A percentile compares a stretch with the other conserved stretches of the same genome.
Evolutionary conservation across 1,140 invertebrate species (phyloP).

Genomic region (Dendroctonus valens): DNA sequence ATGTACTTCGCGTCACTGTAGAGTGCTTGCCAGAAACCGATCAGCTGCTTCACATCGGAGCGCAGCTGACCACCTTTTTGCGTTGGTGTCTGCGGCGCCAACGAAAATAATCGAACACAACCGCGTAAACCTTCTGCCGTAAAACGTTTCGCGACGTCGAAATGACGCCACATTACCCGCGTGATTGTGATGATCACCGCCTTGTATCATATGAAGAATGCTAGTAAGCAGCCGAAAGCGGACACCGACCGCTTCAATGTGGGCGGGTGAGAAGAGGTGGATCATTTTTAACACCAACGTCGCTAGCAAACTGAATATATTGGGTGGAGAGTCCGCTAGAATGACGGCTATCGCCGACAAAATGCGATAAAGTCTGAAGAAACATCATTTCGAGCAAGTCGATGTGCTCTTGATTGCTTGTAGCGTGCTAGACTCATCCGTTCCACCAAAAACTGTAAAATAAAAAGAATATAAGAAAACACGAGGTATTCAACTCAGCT

Average conservation of each 20-base stretch:
- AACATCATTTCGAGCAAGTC: conserved; percentile 5
- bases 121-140: conserved; percentile 7
- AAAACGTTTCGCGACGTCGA: background rate
- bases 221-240: conserved; percentile 2
- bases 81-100: conserved; percentile 2
- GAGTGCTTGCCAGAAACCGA: conserved; percentile 4
- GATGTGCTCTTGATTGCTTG: conserved; percentile 3
- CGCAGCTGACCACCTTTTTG: background rate
- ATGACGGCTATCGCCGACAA: conserved; percentile 1
- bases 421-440: conserved; percentile 1
- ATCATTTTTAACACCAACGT: conserved; percentile 3
- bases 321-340: conserved; percentile 2
- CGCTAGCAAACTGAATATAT: conserved; percentile 1
- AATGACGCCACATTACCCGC: conserved; percentile 3
- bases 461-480: conserved; percentile 1
- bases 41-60: conserved; percentile 5
- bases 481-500: background rate
- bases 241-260: conserved; percentile 4
- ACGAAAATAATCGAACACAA: conserved; percentile 3
- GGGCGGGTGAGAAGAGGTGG: conserved; percentile 3
- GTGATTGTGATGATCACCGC: background rate
- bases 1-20: conserved; percentile 4
- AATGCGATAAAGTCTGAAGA: conserved; percentile 5
- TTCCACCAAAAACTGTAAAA: conserved; percentile 2
- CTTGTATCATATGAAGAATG: conserved; percentile 2